Conservation (phyloP, 37 sponge, comb jelly and placozoan species). For the Chondrosia reniformis region DNA sequence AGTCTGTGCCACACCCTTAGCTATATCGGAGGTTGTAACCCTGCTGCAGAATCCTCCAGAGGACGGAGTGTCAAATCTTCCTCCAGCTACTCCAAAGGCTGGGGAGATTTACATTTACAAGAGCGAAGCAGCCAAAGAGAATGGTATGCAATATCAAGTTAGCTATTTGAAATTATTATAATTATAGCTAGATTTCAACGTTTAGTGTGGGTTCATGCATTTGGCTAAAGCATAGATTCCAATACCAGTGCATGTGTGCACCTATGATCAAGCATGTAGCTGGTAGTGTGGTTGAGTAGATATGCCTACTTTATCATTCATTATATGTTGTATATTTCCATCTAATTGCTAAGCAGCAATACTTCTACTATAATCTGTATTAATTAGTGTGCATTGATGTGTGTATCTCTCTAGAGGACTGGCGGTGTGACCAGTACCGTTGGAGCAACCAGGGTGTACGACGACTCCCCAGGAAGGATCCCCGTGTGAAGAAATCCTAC, state of each 20-base stretch:
- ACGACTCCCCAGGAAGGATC: conserved; percentile 17
- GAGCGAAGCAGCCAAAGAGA: conserved; percentile 7
- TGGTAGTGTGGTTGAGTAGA: background rate
- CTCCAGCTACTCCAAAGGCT: conserved; percentile 30
- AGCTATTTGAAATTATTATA: background rate
- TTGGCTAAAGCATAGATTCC: background rate
- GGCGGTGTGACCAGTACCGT: conserved; percentile 25
- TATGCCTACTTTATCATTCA: too few species aligned
- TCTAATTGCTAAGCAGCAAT: background rate
- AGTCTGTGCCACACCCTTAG: conserved; percentile 6
- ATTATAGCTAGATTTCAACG: background rate
- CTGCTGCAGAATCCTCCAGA: conserved; percentile 16
- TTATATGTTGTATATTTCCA: background rate
- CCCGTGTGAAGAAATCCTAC: conserved; percentile 16
- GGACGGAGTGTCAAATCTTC: conserved; percentile 22
- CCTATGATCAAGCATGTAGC: background rate
- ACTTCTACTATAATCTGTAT: background rate
- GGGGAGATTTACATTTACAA: conserved; percentile 37
- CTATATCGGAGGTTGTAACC: conserved; percentile 11
- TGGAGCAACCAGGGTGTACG: conserved; percentile 20
- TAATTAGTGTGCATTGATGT: background rate
- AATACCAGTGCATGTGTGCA: background rate
- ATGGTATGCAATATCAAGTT: background rate
- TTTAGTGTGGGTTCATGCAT: background rate
- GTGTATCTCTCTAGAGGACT: conserved; percentile 2